These are phyloP conservation scores for Calameuta filiformis DNA, from an alignment of 2,888 invertebrate species.

Conservation along the genomic window DNA sequence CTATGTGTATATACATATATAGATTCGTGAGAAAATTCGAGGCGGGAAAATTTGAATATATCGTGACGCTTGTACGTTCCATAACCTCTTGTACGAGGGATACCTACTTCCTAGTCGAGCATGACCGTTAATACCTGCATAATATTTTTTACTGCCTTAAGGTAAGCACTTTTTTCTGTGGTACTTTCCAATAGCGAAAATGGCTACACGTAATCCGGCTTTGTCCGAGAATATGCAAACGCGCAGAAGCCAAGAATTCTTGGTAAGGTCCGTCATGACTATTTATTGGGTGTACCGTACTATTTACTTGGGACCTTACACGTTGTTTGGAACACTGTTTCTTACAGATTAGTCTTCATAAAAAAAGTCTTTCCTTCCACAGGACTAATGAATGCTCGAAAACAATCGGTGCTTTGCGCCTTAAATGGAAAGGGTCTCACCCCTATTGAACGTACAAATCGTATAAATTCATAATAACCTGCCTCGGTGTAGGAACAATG, in stretches of 20 bases:
- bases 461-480: neutral
- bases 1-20: too few relatives aligned
- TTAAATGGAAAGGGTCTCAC: neutral
- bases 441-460: neutral
- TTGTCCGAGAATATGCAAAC: constrained; percentile 31
- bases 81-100: neutral
- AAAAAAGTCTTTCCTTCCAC: neutral
- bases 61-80: neutral
- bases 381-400: neutral
- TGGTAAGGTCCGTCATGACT: neutral
- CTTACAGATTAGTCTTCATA: neutral
- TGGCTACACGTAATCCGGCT: constrained; percentile 20
- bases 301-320: neutral
- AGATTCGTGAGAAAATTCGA: neutral
- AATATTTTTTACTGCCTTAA: constrained; percentile 27
- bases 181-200: constrained; percentile 9
- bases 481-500: neutral
- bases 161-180: constrained; percentile 19
- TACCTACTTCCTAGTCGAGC: neutral
- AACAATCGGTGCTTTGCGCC: neutral
- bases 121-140: constrained; percentile 29
- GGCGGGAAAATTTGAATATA: neutral
- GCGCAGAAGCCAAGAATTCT: constrained; percentile 9
- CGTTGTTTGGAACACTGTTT: neutral
- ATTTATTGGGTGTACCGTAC: neutral